phyloP scores from a whole-genome alignment of 2,888 invertebrate species.

The Trichogramma evanescens region DNA sequence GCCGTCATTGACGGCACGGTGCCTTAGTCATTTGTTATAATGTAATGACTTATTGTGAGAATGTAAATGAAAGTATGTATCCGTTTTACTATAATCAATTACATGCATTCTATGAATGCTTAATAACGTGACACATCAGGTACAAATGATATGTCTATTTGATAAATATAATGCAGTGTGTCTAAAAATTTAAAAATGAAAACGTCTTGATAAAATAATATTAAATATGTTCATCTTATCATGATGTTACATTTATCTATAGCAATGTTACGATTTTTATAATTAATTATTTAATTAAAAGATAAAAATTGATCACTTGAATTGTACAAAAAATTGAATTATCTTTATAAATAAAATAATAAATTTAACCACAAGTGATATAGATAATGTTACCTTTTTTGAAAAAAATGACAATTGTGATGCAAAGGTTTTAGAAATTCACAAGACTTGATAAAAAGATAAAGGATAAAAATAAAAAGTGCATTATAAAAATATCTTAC shows the following conservation, averaged over 20 bases:
- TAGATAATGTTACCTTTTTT: not conserved
- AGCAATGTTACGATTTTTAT: too few species aligned
- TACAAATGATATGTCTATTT: not conserved
- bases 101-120: conserved; percentile 15
- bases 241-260: too few species aligned
- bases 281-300: not conserved
- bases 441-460: not conserved
- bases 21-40: conserved; percentile 24
- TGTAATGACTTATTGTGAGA: not conserved
- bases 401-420: not conserved
- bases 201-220: not conserved
- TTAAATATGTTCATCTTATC: not conserved
- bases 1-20: conserved; percentile 34
- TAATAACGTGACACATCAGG: too few species aligned
- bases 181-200: not conserved
- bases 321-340: not conserved
- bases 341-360: not conserved
- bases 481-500: conserved; percentile 5
- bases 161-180: not conserved
- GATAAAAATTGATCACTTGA: not conserved
- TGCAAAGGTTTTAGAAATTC: not conserved
- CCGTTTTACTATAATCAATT: too few species aligned
- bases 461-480: too few species aligned
- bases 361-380: not conserved
- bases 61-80: not conserved